Evolutionary conservation across 2,797 vertebrate species (phyloP).

Genomic region (Chromis chromis): DNA sequence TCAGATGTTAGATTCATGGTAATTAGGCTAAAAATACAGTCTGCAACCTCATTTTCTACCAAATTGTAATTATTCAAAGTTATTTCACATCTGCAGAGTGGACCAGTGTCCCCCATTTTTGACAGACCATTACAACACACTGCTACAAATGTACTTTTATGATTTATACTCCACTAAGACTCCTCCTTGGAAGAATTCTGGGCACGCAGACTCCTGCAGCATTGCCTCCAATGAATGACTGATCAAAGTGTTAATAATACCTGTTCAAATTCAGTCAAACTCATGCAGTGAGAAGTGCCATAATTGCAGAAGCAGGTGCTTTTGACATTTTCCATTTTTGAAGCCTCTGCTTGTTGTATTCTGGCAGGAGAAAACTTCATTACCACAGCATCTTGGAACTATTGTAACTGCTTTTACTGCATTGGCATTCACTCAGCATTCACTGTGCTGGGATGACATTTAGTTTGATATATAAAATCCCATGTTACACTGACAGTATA

Average conservation of each 20-base stretch:
- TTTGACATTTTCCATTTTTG: slow-evolving; percentile 14
- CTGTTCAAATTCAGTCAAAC: slow-evolving; percentile 8
- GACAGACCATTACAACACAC: too few relatives aligned
- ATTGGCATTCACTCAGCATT: slow-evolving; percentile 5
- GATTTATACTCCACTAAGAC: not conserved
- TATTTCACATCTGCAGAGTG: not conserved
- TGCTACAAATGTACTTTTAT: too few relatives aligned
- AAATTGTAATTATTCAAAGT: not conserved
- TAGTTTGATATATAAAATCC: slow-evolving; percentile 1
- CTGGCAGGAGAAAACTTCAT: not conserved
- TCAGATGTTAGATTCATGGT: slow-evolving; percentile 7
- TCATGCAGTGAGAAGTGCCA: not conserved
- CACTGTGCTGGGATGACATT: not conserved
- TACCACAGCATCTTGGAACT: not conserved
- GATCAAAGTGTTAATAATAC: not conserved
- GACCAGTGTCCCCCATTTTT: too few relatives aligned
- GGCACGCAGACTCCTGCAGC: not conserved
- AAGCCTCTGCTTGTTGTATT: not conserved
- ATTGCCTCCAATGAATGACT: not conserved
- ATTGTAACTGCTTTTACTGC: not conserved
- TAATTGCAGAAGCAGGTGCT: not conserved
- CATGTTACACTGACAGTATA: not conserved
- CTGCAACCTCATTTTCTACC: not conserved
- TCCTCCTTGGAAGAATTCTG: not conserved
- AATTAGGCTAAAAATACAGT: slow-evolving; percentile 19